A percentile compares a stretch with the other conserved stretches of the same genome.
These are phyloP conservation scores for Protaetia brevitarsis DNA, from an alignment of 1,140 invertebrate species.

Conservation along the genomic window DNA sequence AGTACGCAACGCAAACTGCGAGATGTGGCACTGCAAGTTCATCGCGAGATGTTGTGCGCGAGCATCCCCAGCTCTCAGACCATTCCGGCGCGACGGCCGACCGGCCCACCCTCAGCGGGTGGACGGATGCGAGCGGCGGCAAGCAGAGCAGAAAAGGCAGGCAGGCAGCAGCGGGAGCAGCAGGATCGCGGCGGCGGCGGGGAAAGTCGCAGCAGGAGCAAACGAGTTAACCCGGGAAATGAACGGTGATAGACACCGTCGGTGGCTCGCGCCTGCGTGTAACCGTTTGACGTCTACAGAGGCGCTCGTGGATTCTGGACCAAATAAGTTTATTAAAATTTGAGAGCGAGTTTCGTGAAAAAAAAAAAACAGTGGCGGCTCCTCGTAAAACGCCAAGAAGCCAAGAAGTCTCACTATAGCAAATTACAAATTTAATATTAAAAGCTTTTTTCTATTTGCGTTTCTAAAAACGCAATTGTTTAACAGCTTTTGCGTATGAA, in stretches of 20 bases:
- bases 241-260: neutral
- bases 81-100: constrained; percentile 36
- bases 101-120: constrained; percentile 35
- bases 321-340: too few species aligned
- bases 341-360: too few species aligned
- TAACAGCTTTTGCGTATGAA: too few species aligned
- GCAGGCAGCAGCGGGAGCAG: too few species aligned
- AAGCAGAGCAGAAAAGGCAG: neutral
- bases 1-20: constrained; percentile 37
- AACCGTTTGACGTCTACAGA: neutral
- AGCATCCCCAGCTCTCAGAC: constrained; percentile 32
- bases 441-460: too few species aligned
- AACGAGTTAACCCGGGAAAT: neutral
- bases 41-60: constrained; percentile 41
- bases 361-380: too few species aligned
- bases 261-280: neutral
- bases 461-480: too few species aligned
- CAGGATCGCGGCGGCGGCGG: neutral
- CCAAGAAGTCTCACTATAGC: too few species aligned
- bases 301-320: too few species aligned
- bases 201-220: neutral
- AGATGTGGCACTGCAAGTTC: constrained; percentile 42
- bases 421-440: too few species aligned
- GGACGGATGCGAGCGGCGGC: neutral
- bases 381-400: too few species aligned